These are phyloP conservation scores for Xestia xanthographa DNA, from an alignment of 2,888 invertebrate genomes.

Conservation along the genomic window DNA sequence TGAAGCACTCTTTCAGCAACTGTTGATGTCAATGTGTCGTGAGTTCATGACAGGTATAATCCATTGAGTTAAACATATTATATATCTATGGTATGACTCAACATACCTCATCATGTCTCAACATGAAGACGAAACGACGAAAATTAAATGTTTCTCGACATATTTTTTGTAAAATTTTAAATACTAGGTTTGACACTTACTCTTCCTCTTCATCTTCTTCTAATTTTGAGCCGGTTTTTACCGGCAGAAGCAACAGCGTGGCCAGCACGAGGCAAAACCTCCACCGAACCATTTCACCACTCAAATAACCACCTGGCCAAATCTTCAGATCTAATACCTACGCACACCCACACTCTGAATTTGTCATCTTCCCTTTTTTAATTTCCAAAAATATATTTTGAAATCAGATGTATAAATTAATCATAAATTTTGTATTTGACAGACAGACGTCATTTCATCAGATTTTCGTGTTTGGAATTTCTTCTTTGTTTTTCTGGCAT, in stretches of 20 bases:
- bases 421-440: slow-evolving; percentile 79
- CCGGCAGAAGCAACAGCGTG: slow-evolving; percentile 80
- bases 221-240: slow-evolving; percentile 72
- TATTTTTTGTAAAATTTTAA: background rate
- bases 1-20: background rate
- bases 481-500: slow-evolving; percentile 75
- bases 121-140: background rate
- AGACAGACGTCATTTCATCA: slow-evolving; percentile 68
- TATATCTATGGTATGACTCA: too few species aligned
- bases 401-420: slow-evolving; percentile 61
- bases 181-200: slow-evolving; percentile 64
- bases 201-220: slow-evolving; percentile 81
- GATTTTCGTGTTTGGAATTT: slow-evolving; percentile 84
- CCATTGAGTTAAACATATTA: background rate
- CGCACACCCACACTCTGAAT: slow-evolving; percentile 78
- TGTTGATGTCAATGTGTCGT: slow-evolving; percentile 30
- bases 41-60: background rate
- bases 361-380: slow-evolving; percentile 82
- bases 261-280: slow-evolving; percentile 81
- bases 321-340: slow-evolving; percentile 64
- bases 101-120: too few species aligned
- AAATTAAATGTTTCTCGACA: background rate
- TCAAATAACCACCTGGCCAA: slow-evolving; percentile 61
- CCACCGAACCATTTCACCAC: slow-evolving; percentile 84
- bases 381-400: slow-evolving; percentile 74